These are phyloP conservation scores for Drosophila setifemur DNA, from an alignment of 1,140 invertebrate species.

Conservation along the genomic window DNA sequence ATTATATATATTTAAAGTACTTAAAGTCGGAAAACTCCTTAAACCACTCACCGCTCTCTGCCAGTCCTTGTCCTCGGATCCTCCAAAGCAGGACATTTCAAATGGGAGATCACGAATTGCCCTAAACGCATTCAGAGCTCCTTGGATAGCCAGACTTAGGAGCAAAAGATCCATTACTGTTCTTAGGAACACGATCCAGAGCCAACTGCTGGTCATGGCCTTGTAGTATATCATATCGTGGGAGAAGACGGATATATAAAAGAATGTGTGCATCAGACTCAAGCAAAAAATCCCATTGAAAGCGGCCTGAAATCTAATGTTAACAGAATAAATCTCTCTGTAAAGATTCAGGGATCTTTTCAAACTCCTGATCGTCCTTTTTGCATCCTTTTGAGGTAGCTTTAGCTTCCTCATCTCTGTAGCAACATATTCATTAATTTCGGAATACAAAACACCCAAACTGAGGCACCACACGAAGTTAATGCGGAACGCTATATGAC, in stretches of 20 bases:
- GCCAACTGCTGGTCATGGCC: no score
- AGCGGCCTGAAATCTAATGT: background rate
- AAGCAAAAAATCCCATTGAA: background rate
- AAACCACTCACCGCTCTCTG: background rate
- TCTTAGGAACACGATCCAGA: no score
- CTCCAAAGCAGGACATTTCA: background rate
- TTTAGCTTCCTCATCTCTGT: no score
- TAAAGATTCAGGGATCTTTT: background rate
- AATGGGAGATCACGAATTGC: background rate
- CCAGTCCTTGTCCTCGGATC: background rate
- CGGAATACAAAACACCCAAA: background rate
- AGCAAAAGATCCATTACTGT: background rate
- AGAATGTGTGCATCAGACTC: background rate
- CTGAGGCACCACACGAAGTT: background rate
- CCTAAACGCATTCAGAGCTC: background rate
- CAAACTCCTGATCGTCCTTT: background rate
- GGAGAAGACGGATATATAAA: background rate
- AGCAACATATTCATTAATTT: background rate
- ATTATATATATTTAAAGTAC: background rate
- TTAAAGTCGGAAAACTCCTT: no score
- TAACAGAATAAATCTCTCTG: background rate
- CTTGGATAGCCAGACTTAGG: background rate
- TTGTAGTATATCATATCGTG: no score
- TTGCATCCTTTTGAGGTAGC: background rate
- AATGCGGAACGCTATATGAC: background rate